Base-by-base conservation (phyloP, 2,113 vertebrate genomes). In the Arizona elegans region DNA sequence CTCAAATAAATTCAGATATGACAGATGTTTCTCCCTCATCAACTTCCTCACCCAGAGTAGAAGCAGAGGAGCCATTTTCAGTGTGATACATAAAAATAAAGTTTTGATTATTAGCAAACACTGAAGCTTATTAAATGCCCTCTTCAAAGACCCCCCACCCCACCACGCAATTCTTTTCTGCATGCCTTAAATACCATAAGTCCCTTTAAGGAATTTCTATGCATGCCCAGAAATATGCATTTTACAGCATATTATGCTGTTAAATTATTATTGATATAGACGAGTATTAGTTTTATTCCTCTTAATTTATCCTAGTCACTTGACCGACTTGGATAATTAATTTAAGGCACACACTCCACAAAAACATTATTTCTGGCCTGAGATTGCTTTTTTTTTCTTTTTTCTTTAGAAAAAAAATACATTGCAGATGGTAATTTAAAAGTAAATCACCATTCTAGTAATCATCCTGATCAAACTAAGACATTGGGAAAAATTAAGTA, bases 291-390 rank as follows among this genome's bases (percentile, higher is more conserved):
- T 87, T 90, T 93, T 26, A 7, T 70, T 90, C 33, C 33, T 13
- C 50, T 94, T 95, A 33, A 85, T 86, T 0, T 85, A 23, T 15
- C 33, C 19, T 81, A 81, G 33, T 81, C 90, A 53, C 0, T 58
- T 0, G 23, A 29, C 75, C 8, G 50, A 90, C 92, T 89, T 29
- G 59, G 90, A 87, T 89, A 12, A 93, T 65, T 94, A n/a, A 0
- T 89, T 92, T 97, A 97, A 97, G 97, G 97, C 97, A 97, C 97
- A 96, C 96, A 86, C 94, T 97, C 95, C 94, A 92, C 86, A 95
- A 93, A 81, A 96, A 94, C 58, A 3, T 92, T 92, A 62, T 92
- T 93, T 94, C 94, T 86, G 92, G 95, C 93, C 95, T 91, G 90
- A 95, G 92, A 95, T 95, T 96, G 95, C 93, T 96, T 94, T 96